phyloP scores from a whole-genome alignment of 64 coral and sea anemone species.

The Catalaphyllia jardinei region DNA sequence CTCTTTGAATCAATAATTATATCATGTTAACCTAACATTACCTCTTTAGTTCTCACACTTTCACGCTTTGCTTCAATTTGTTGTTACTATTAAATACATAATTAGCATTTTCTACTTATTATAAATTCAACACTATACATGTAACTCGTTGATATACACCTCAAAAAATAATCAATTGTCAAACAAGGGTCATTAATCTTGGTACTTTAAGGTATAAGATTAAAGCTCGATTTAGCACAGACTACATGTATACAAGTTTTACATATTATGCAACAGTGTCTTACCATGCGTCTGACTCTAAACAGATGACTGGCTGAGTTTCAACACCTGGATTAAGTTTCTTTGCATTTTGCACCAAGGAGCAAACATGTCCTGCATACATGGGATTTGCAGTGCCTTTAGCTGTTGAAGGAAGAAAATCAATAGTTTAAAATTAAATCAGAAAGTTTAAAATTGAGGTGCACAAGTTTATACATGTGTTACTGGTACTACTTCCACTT shows the following conservation, averaged over 20 bases:
- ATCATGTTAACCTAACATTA: no score
- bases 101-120: no score
- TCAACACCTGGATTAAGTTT: constrained; percentile 65
- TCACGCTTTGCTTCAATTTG: no score
- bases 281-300: constrained; percentile 93
- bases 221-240: background rate
- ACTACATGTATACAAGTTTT: background rate
- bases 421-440: background rate
- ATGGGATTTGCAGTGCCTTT: constrained; percentile 87
- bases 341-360: constrained; percentile 71
- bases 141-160: no score
- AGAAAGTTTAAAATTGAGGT: background rate
- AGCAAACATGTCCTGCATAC: constrained; percentile 60
- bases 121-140: no score
- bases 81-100: no score
- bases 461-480: no score
- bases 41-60: no score
- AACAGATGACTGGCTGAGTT: constrained; percentile 74
- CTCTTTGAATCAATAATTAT: no score
- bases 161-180: no score
- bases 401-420: constrained; percentile 16
- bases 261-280: background rate
- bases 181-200: background rate
- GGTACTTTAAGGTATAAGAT: background rate
- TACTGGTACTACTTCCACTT: no score